These are phyloP conservation scores for Martes flavigula DNA, from an alignment of 2,797 vertebrate species.

Conservation along the genomic window DNA sequence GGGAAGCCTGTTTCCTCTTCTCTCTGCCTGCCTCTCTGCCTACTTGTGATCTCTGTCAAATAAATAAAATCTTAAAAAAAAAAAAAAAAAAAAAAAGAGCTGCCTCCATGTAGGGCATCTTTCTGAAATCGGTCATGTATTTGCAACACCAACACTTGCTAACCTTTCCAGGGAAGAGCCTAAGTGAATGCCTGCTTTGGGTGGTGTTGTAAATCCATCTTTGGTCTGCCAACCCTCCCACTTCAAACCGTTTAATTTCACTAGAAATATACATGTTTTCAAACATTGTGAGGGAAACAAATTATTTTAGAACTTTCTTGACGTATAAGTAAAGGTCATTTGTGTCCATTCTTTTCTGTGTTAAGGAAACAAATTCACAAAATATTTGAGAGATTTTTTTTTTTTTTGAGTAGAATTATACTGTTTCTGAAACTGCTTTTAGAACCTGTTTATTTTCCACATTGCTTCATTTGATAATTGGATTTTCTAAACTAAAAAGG, in stretches of 20 bases:
- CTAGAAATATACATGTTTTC: neutral
- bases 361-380: slow-evolving; percentile 37
- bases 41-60: too few species aligned
- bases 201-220: slow-evolving; percentile 14
- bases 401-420: slow-evolving; percentile 39
- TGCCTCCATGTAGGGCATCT: neutral
- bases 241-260: slow-evolving; percentile 41
- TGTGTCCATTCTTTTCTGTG: slow-evolving; percentile 9
- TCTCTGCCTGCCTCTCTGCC: too few species aligned
- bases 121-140: neutral
- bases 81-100: neutral
- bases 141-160: neutral
- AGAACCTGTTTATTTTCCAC: slow-evolving; percentile 51
- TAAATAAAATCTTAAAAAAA: too few species aligned
- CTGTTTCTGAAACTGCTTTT: slow-evolving; percentile 14
- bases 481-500: slow-evolving; percentile 49
- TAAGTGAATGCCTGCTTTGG: slow-evolving; percentile 16
- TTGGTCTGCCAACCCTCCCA: neutral
- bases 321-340: neutral
- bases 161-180: slow-evolving; percentile 14
- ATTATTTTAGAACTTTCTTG: slow-evolving; percentile 41
- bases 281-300: slow-evolving; percentile 35
- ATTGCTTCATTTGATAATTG: slow-evolving; percentile 42
- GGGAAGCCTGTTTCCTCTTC: too few species aligned
- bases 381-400: slow-evolving; percentile 16